Evolutionary conservation across 2,888 invertebrate species (phyloP), one percentile per base, ranked within the genome.

Genomic region (Hypsopygia costalis): DNA sequence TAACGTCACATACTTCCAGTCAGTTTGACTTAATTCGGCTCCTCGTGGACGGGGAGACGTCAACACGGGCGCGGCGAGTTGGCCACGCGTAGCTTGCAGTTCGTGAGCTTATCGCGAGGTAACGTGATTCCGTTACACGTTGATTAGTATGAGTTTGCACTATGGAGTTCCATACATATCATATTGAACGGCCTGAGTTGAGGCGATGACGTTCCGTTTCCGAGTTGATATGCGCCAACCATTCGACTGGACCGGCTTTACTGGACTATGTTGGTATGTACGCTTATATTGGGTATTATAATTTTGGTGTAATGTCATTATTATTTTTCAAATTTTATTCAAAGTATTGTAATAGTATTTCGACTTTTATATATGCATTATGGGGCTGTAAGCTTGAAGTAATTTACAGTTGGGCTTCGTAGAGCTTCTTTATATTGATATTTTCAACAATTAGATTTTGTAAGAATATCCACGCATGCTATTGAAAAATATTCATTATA

Each of bases 301-400:
- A n/a, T 27, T 28, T 35, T 6, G 8, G 11, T 28, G 12, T 12
- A 8, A 12, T 35, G 12, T 11, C 11, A 21, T 30, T 36, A 36
- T 36, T 29, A 30, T 7, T 1, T 10, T 3, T 6, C 11, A 9
- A 7, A 42, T 46, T 43, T 43, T 46, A 44, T 27, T 40, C 7
- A 32, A 27, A 34, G 21, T 10, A 29, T 34, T 34, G n/a, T 29
- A 34, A 33, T 25, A 20, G 30, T 27, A 41, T 37, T 8, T 32
- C 34, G 34, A 40, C 41, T 51, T 43, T 41, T 54, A 47, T 42
- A 49, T 50, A 49, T 33, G 47, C 41, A 50, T 50, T 48, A 52
- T 52, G 53, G 58, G 62, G 54, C 56, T 62, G 57, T 55, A 34
- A 48, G 69, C 63, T 69, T 69, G 41, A 52, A 55, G 43, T 49